Evolutionary conservation across 2,888 invertebrate genomes (phyloP).

Genomic region (Metellina segmentata): DNA sequence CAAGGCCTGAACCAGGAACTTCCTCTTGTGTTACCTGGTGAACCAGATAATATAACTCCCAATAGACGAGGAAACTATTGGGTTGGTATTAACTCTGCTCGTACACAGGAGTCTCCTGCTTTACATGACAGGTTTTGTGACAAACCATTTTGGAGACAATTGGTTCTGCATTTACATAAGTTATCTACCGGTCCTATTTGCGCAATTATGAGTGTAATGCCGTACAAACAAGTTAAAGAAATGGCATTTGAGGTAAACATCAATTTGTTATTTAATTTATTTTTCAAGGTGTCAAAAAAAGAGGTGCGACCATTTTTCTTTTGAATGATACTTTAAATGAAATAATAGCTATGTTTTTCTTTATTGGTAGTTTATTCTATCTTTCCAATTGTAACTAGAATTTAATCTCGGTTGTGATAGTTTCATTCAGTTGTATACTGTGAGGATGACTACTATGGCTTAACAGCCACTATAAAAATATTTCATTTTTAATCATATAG

Average conservation of each 20-base stretch:
- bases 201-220: conserved; percentile 34
- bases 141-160: conserved; percentile 64
- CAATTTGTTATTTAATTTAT: neutral
- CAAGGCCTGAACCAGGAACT: conserved; percentile 90
- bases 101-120: conserved; percentile 56
- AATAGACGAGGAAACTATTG: conserved; percentile 81
- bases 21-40: conserved; percentile 85
- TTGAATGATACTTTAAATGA: neutral
- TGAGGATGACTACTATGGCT: no score
- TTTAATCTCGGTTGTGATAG: neutral
- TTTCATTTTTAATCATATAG: no score
- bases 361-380: no score
- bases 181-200: conserved; percentile 48
- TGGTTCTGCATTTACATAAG: conserved; percentile 52
- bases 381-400: no score
- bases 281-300: neutral
- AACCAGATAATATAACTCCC: conserved; percentile 86
- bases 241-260: conserved; percentile 71
- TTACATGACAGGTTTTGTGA: conserved; percentile 64
- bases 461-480: no score
- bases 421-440: neutral
- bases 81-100: conserved; percentile 79
- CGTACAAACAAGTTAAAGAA: conserved; percentile 58
- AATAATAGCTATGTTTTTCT: neutral
- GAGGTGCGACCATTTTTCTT: neutral